A percentile compares a stretch with the other conserved stretches of the same genome.
These are phyloP conservation scores for Oreortyx pictus DNA, from an alignment of 2,797 vertebrate species.

Conservation along the genomic window DNA sequence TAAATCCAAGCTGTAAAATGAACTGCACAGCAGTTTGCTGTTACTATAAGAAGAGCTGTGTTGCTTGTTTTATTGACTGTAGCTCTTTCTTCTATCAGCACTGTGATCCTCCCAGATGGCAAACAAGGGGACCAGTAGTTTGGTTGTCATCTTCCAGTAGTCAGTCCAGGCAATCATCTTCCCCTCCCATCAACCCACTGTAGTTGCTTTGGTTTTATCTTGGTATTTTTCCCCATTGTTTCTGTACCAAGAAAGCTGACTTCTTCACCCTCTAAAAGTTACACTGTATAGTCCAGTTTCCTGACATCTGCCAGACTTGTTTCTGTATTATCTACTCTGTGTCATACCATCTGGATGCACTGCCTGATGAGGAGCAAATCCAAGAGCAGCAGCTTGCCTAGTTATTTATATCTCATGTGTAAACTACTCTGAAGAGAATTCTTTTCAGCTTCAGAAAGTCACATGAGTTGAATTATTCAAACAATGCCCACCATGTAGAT, in stretches of 20 bases:
- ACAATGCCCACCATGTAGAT: not conserved
- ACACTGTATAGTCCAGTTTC: not conserved
- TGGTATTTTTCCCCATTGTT: not conserved
- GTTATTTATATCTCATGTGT: slow-evolving; percentile 19
- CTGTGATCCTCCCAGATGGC: not conserved
- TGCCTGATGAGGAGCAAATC: slow-evolving; percentile 43
- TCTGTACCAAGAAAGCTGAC: not conserved
- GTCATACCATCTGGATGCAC: slow-evolving; percentile 52
- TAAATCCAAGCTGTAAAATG: not conserved
- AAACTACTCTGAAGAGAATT: slow-evolving; percentile 27
- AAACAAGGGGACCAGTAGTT: not conserved
- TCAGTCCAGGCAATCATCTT: not conserved
- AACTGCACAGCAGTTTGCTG: not conserved
- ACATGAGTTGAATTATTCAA: not conserved
- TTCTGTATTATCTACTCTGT: slow-evolving; percentile 35
- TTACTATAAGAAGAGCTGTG: not conserved
- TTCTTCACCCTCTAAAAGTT: not conserved
- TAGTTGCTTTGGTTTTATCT: not conserved
- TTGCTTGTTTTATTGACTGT: not conserved
- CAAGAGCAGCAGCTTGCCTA: slow-evolving; percentile 34
- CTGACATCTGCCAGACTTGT: slow-evolving; percentile 36
- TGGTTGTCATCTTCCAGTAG: not conserved
- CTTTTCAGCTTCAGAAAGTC: not conserved
- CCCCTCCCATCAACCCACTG: not conserved
- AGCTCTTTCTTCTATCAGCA: not conserved